These are phyloP conservation scores for Emydocephalus ijimae DNA, from an alignment of 2,113 vertebrate genomes.

Conservation along the genomic window DNA sequence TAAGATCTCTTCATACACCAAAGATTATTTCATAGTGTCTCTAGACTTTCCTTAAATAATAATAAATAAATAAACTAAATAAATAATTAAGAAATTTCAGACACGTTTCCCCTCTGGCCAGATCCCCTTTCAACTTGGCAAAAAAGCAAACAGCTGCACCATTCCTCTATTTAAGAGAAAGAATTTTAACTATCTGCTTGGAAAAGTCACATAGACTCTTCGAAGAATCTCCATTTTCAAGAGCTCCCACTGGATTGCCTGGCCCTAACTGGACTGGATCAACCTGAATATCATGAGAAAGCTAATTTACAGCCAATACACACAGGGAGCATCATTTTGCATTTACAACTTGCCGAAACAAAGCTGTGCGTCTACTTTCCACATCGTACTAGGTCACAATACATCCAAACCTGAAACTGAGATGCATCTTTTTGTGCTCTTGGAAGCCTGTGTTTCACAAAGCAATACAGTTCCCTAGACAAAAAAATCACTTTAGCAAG, in stretches of 20 bases:
- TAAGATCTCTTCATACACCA: slow-evolving; percentile 25
- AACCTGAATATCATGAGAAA: neutral
- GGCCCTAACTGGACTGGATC: neutral
- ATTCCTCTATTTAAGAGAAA: slow-evolving; percentile 25
- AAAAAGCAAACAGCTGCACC: slow-evolving; percentile 56
- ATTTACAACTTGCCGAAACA: neutral
- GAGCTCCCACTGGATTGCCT: neutral
- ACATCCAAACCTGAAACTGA: neutral
- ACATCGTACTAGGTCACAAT: neutral
- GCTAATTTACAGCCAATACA: neutral
- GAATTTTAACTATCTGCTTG: slow-evolving; percentile 54
- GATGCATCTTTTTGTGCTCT: neutral
- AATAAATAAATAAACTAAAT: slow-evolving; percentile 40
- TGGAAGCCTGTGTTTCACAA: neutral
- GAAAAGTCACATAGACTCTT: slow-evolving; percentile 2
- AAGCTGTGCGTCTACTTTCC: neutral
- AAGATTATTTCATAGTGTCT: slow-evolving; percentile 40
- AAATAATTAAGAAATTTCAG: slow-evolving; percentile 63
- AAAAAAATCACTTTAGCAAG: neutral
- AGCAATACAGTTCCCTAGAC: neutral
- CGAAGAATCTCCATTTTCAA: neutral
- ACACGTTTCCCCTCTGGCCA: slow-evolving; percentile 49
- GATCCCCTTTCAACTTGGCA: slow-evolving; percentile 65
- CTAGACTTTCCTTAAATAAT: slow-evolving; percentile 47
- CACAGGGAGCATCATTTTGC: no score